These are phyloP conservation scores for Melikaiella ostensackeni DNA, from an alignment of 2,888 invertebrate species.

Conservation along the genomic window DNA sequence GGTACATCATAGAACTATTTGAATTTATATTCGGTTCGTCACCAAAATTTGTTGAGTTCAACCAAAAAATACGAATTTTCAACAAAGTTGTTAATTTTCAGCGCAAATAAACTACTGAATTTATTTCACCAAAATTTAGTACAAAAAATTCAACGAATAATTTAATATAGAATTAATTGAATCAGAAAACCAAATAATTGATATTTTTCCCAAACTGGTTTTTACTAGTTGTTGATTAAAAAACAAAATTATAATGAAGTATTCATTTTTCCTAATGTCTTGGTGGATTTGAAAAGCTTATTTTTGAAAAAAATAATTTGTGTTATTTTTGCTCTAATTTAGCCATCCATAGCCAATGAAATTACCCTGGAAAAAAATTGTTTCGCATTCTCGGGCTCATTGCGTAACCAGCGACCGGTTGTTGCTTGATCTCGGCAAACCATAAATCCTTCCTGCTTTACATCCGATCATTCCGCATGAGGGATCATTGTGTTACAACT, in stretches of 20 bases:
- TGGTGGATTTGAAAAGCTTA: not conserved
- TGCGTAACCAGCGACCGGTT: slow-evolving; percentile 40
- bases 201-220: not conserved
- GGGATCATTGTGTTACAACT: not conserved
- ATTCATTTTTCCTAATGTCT: not conserved
- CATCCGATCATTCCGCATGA: slow-evolving; percentile 19
- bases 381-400: slow-evolving; percentile 21
- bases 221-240: not conserved
- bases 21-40: no score
- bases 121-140: no score
- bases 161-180: not conserved
- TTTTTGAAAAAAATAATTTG: not conserved
- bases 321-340: not conserved
- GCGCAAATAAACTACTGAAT: no score
- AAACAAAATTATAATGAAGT: not conserved
- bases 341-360: not conserved
- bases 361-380: not conserved
- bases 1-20: no score
- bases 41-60: no score
- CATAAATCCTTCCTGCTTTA: slow-evolving; percentile 51
- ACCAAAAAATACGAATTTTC: no score
- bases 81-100: no score
- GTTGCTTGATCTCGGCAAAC: slow-evolving; percentile 48
- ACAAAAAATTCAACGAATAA: no score
- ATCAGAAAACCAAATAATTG: not conserved